Conservation (phyloP, 2,113 vertebrate genomes). For the Petroica traversi region DNA sequence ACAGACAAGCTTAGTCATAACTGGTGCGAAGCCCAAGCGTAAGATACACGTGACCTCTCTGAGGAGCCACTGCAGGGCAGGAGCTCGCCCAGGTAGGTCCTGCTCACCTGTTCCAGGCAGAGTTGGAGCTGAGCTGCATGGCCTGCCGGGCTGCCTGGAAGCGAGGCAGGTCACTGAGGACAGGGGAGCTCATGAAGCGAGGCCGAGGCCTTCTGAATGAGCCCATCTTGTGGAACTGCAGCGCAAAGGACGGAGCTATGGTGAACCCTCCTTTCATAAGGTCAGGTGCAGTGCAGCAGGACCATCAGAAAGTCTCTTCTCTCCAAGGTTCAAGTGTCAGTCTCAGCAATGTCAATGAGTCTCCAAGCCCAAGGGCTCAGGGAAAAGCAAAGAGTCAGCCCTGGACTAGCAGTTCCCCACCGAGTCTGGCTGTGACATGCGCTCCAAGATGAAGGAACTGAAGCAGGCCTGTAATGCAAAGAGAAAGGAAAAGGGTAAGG, state of each 20-base stretch:
- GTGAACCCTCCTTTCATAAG: slow-evolving; percentile 73
- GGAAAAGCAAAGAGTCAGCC: not conserved
- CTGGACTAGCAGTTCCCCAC: not conserved
- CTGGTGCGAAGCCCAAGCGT: not conserved
- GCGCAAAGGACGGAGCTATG: not conserved
- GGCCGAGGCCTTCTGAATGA: slow-evolving; percentile 79
- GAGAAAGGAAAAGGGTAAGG: not conserved
- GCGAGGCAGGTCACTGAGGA: slow-evolving; percentile 89
- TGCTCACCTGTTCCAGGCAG: slow-evolving; percentile 91
- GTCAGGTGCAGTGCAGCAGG: not conserved
- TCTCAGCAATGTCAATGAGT: not conserved
- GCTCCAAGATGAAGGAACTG: not conserved
- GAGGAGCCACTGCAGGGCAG: not conserved
- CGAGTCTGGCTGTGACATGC: rapidly evolving
- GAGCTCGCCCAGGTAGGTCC: not conserved
- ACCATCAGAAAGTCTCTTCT: not conserved
- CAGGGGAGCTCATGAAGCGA: slow-evolving; percentile 96
- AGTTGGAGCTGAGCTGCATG: slow-evolving; percentile 86
- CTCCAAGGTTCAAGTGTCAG: not conserved
- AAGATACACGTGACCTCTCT: rapidly evolving
- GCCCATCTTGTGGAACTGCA: slow-evolving; percentile 76
- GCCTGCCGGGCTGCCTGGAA: slow-evolving; percentile 79
- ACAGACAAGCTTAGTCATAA: not conserved
- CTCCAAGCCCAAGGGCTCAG: not conserved
- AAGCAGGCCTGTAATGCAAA: not conserved